phyloP scores from a whole-genome alignment of 2,113 vertebrate species.

The Colaptes auratus region DNA sequence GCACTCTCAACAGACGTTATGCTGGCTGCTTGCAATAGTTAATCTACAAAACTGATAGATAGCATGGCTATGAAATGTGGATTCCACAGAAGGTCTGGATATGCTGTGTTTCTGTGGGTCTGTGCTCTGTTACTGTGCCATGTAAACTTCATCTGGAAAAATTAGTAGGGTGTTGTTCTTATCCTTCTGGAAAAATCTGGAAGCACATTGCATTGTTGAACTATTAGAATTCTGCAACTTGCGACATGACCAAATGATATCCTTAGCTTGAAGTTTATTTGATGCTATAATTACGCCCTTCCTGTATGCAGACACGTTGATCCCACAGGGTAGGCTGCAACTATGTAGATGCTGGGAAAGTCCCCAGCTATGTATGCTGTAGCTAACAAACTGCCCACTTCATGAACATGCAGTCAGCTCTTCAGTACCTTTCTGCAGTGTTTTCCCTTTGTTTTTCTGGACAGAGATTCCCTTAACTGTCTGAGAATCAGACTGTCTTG shows the following conservation, averaged over 20 bases:
- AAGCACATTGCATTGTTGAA: background rate
- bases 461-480: background rate
- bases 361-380: no score
- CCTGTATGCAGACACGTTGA: accelerated
- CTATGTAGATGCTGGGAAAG: background rate
- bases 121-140: background rate
- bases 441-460: background rate
- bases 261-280: background rate
- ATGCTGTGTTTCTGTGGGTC: background rate
- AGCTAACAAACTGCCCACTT: background rate
- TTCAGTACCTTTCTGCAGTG: background rate
- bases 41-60: background rate
- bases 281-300: background rate
- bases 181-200: background rate
- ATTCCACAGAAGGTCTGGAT: background rate
- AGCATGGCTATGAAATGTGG: background rate
- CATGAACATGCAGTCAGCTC: background rate
- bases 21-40: background rate
- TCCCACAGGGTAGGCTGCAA: background rate
- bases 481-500: background rate
- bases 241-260: background rate
- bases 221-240: background rate
- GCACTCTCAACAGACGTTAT: background rate
- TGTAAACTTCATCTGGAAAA: background rate
- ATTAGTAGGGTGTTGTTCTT: background rate